Conservation (phyloP, 2,797 vertebrate genomes). For the Morelia viridis region DNA sequence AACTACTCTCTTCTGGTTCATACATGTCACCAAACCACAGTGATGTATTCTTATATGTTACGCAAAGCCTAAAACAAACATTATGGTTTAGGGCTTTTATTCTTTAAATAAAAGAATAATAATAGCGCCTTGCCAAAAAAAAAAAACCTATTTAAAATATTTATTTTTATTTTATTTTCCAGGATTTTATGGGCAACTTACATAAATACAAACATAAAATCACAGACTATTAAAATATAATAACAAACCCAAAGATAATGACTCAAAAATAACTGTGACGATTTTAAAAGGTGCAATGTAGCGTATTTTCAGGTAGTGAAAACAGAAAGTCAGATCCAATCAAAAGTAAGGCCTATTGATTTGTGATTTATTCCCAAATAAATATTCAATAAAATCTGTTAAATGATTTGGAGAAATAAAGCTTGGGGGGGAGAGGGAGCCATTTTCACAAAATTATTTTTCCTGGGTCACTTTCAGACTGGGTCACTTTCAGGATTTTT, state of each 20-base stretch:
- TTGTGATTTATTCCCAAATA: neutral
- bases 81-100: neutral
- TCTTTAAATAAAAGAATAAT: neutral
- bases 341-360: neutral
- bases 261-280: neutral
- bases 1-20: neutral
- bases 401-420: neutral
- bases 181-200: neutral
- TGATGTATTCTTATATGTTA: neutral
- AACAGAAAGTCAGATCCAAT: neutral
- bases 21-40: neutral
- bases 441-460: neutral
- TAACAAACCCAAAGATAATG: neutral
- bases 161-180: neutral
- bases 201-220: neutral
- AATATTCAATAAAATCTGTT: neutral
- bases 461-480: neutral
- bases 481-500: neutral
- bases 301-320: neutral
- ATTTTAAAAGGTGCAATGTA: neutral
- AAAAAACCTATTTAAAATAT: neutral
- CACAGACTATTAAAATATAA: neutral
- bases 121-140: neutral
- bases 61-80: neutral
- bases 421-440: neutral